A percentile compares a stretch with the other conserved stretches of the same genome.
phyloP scores from a whole-genome alignment of 2,797 vertebrate genomes.

The Scleropages formosus region DNA sequence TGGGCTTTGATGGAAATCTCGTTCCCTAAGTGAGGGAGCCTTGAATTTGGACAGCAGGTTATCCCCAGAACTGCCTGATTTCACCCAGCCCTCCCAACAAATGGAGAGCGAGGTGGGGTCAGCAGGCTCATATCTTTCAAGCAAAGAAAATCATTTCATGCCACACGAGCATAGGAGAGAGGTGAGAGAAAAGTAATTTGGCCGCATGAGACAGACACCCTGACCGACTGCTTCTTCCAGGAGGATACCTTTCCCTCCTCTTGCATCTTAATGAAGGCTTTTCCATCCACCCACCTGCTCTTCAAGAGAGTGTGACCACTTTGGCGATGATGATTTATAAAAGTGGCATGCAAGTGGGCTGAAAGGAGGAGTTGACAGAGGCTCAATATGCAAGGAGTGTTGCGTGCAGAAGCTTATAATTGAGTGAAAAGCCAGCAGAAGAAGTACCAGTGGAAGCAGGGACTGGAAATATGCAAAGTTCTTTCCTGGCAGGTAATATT shows the following conservation, averaged over 20 bases:
- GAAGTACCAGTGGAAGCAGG: constrained; percentile 14
- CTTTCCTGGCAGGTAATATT: constrained; percentile 39
- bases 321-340: constrained; percentile 12
- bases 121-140: constrained; percentile 37
- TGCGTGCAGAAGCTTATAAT: constrained; percentile 25
- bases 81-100: background rate
- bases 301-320: background rate
- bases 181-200: constrained; percentile 43
- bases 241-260: constrained; percentile 24
- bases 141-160: constrained; percentile 58
- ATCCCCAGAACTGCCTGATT: background rate
- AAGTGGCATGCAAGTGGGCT: background rate
- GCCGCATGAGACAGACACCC: constrained; percentile 43
- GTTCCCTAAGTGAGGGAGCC: constrained; percentile 15
- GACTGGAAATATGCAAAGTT: constrained; percentile 32
- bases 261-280: constrained; percentile 28
- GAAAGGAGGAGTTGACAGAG: constrained; percentile 12
- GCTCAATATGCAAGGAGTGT: constrained; percentile 16
- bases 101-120: no score
- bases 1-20: constrained; percentile 10
- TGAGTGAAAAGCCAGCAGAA: constrained; percentile 28
- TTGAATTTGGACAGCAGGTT: background rate
- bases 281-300: background rate
- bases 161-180: constrained; percentile 47
- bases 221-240: constrained; percentile 19